Base-by-base conservation (phyloP, 2,888 invertebrate genomes). In the Crepidodera aurea region DNA sequence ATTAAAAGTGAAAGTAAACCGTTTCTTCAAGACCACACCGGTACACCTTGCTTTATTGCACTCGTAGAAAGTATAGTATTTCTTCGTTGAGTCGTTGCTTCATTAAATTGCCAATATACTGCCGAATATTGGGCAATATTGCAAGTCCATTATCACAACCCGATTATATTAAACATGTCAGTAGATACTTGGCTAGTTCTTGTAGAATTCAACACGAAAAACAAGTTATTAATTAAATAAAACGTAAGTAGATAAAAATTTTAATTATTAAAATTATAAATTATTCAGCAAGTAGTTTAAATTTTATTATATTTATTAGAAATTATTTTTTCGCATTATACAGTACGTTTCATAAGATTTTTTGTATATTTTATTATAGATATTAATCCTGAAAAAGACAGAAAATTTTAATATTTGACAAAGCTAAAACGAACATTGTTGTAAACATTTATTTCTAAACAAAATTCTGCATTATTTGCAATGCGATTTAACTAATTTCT, bases 91-190 rank as follows among this genome's bases (percentile, higher is more conserved):
- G 2, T 22, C 22, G 19, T 42, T 42, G 42, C 54, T 29, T 54
- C 40, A n/a, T 55, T 44, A 25, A 29, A 6, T 44, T 29, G 29
- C 32, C 19, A 32, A 55, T 19, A 15, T 19, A 13, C 55, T n/a
- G 32, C 44, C 19, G 19, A 55, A 32, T 55, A 44, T 55, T 55
- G 44, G 55, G 55, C 25, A 55, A 55, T 39, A 42, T 40, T 40
- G 13, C 16, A 42, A 15, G 29, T 39, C 37, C 12, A 53, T 32
- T 55, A 42, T 42, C 42, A 42, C 42, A 32, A 32, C 32, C 8
- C 12, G 1, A 51, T 37, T 51, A 51, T 25, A 39, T 22, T 51
- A 7, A 44, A 44, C 44, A 44, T 44, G 55, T 32, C 27, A 18
- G 16, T n/a, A 22, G 4, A 32, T 19, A 10, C 2, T 10, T 8